Evolutionary conservation across 2,888 invertebrate genomes (phyloP), one percentile per base, ranked within the genome.

Genomic region (Cantharis rufa): DNA sequence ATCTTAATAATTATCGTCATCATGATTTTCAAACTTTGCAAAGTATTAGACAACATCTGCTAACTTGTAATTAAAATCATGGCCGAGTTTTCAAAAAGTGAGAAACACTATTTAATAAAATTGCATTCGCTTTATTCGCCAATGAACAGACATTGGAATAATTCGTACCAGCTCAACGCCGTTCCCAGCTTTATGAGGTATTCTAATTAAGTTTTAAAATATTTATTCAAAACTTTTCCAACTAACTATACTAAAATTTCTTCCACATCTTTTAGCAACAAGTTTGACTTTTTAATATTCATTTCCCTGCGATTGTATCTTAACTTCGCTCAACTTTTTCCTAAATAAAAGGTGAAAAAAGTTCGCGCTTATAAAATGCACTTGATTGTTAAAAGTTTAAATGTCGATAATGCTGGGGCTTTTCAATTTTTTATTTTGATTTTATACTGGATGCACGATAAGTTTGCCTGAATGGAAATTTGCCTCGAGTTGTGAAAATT

Each of bases 281-380:
- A 73, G 73, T 24, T 77, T 73, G 68, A 77, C 74, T 77, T 77
- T 72, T 77, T 70, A 74, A 77, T 74, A 77, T 77, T 77, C 70
- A 71, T 74, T 71, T 73, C 61, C 64, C 10, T 63, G 71, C 32
- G 66, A 48, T 48, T 48, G 48, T 48, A 48, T 48, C 48, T 48
- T 48, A 48, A 48, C 48, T 48, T 48, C 7, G 7, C 48, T n/a
- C n/a, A 48, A 48, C n/a, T 48, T 66, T 66, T 66, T 66, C 63
- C 21, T n/a, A 66, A n/a, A 48, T 48, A 48, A 48, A 66, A 15
- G 16, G 18, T 16, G 11, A 66, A 66, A 66, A 32, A 66, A 66
- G 10, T 21, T 24, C 7, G 48, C n/a, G 48, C 48, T 48, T 48
- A n/a, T 48, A 48, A 15, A 66, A 66, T 66, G 21, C 64, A 24